Conservation (phyloP, 2,797 vertebrate genomes). For the Hypotaenidia okinawae region DNA sequence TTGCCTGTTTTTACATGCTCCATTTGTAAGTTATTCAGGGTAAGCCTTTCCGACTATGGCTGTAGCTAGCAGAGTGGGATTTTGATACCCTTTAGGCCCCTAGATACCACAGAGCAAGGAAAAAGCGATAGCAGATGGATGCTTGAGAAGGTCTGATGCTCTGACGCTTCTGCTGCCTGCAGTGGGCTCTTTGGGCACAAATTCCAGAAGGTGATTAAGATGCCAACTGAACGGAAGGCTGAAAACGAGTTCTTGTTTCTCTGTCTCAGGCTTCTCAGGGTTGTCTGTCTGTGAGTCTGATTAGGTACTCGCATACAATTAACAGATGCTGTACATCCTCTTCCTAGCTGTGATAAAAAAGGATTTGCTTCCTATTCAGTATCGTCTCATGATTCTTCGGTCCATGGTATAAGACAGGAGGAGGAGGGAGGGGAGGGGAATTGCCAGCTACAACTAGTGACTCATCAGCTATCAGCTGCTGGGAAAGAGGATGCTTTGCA, state of each 20-base stretch:
- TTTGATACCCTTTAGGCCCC: neutral
- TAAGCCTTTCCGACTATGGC: neutral
- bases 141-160: neutral
- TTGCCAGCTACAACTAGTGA: neutral
- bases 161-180: neutral
- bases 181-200: neutral
- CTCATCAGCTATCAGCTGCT: neutral
- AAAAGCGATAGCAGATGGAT: neutral
- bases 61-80: neutral
- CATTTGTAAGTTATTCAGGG: neutral
- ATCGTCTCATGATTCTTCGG: neutral
- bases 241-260: neutral
- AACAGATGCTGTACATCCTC: neutral
- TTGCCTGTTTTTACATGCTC: neutral
- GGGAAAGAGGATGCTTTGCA: neutral
- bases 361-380: conserved; percentile 9
- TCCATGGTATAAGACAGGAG: neutral
- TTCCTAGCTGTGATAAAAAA: neutral
- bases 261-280: neutral
- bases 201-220: neutral
- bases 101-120: neutral
- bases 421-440: neutral
- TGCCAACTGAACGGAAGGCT: neutral
- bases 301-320: neutral
- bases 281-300: neutral